Base-by-base conservation (phyloP, 2,797 vertebrate species). In the Manis javanica region DNA sequence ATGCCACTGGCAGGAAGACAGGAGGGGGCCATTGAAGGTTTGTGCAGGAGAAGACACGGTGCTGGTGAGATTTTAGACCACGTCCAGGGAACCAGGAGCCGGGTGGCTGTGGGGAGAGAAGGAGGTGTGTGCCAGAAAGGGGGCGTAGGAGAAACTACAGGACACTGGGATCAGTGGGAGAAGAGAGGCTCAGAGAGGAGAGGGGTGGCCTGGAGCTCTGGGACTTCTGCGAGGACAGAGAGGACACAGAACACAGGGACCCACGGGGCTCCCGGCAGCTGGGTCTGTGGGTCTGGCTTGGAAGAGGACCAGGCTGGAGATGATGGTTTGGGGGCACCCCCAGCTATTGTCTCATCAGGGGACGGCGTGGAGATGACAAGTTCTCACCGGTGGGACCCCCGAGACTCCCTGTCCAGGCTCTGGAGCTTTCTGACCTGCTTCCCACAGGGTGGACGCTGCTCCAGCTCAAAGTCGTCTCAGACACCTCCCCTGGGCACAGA, bases 1-100 rank as follows among this genome's bases (percentile, higher is more conserved):
- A 12, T 16, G 16, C 63, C 39, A 0, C 0, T 0, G 3, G 31
- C 46, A 46, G 6, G 23, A 4, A 83, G 61, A 21, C 15, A 42
- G 39, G 46, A 68, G 34, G 84, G 39, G 23, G 39, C 4, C 61
- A 0, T 15, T 0, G 7, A 74, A 68, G 81, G 23, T 51, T 15
- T 39, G 9, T 29, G n/a, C 46, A 59, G n/a, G 26, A 51, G 46
- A 37, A 82, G 34, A 12, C 0, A 8, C 2, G 29, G 12, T 4
- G 13, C 49, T 5, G n/a, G 75, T 13, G 66, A 81, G 66, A 68
- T 21, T 37, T 84, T 49, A 66, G 37, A 34, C 26, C 1, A 0
- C 23, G 34, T 84, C n/a, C 53, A 29, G 23, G 64, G 61, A 86
- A 37, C 81, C 12, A n/a, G 82, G 55, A 18, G 21, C 84, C 23